A percentile compares a stretch with the other conserved stretches of the same genome.
Evolutionary conservation across 2,888 invertebrate species (phyloP).

Genomic region (Limnephilus lunatus): DNA sequence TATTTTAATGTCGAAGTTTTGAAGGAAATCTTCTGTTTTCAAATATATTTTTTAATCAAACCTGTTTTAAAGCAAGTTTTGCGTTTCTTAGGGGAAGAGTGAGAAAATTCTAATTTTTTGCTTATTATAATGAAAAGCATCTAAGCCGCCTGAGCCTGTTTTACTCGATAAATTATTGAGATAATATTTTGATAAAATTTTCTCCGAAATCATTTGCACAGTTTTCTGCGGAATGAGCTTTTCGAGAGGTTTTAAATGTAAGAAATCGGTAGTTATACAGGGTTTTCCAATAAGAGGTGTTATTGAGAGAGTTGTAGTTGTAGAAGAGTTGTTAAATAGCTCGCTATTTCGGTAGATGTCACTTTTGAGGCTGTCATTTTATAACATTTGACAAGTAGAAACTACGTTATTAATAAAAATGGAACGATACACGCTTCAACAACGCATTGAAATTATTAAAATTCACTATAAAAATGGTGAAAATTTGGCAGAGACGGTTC

Average conservation of each 20-base stretch:
- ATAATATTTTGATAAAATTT: not conserved
- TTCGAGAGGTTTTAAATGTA: not conserved
- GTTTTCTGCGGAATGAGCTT: not conserved
- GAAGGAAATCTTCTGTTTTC: not conserved
- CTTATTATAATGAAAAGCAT: not conserved
- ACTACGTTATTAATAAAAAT: too few species aligned
- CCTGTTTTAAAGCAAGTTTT: not conserved
- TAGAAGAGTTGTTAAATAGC: too few species aligned
- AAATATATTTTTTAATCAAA: not conserved
- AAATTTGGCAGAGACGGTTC: too few species aligned
- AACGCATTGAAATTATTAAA: too few species aligned
- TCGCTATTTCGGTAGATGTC: too few species aligned
- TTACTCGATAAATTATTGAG: not conserved
- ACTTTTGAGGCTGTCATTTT: too few species aligned
- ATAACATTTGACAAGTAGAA: too few species aligned
- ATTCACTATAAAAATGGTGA: too few species aligned
- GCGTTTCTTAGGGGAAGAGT: not conserved
- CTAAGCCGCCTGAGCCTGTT: not conserved
- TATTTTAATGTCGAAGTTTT: too few species aligned
- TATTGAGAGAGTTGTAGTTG: too few species aligned
- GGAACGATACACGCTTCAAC: too few species aligned
- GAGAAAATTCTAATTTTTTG: not conserved
- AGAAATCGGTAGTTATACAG: not conserved
- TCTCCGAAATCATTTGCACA: not conserved
- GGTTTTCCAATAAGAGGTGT: too few species aligned